Base-by-base conservation (phyloP, 2,888 invertebrate species). In the Ichneumoninae sp. region DNA sequence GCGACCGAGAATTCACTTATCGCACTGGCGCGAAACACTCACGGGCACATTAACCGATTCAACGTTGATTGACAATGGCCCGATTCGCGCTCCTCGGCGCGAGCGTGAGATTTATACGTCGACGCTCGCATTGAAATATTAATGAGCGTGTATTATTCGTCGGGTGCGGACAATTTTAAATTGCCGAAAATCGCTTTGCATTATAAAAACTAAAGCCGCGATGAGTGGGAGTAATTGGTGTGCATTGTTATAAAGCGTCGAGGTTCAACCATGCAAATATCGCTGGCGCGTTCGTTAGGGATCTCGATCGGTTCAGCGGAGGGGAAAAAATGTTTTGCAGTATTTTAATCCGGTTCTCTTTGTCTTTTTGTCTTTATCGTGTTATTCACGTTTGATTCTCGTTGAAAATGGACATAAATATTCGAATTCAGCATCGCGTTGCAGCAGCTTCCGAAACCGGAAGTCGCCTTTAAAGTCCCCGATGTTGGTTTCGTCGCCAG, bases 401-500 rank as follows among this genome's bases (percentile, higher is more conserved):
- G 0, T 36, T 36, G 1, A 36, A 36, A 36, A 36, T 36, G 8
- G 7, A 57, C 8, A 7, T 1, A 5, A 10, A 7, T 1, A 33
- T 60, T 60, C 4, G 30, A 16, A 60, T 60, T 30, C 26, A 2
- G 3, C 16, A 60, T 30, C 16, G 1, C 3, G 2, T n/a, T 16
- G 3, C n/a, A 1, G 26, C 26, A 57, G 22, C 57, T 1, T 4
- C 2, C 10, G 13, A 26, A 60, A 60, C 26, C 30, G 30, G 60
- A 60, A 30, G 60, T 60, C 26, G 16, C 16, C 5, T 33, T 16
- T 30, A n/a, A 10, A 22, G 10, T 36, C 13, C 66, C 0, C 52
- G 54, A n/a, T 40, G 65, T 77, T 50, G 74, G 75, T 78, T 65
- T 19, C 30, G 66, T 72, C 71, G 54, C 57, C 75, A 65, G 36